Evolutionary conservation across 2,888 invertebrate species (phyloP).

Genomic region (Amphipoea oculea): DNA sequence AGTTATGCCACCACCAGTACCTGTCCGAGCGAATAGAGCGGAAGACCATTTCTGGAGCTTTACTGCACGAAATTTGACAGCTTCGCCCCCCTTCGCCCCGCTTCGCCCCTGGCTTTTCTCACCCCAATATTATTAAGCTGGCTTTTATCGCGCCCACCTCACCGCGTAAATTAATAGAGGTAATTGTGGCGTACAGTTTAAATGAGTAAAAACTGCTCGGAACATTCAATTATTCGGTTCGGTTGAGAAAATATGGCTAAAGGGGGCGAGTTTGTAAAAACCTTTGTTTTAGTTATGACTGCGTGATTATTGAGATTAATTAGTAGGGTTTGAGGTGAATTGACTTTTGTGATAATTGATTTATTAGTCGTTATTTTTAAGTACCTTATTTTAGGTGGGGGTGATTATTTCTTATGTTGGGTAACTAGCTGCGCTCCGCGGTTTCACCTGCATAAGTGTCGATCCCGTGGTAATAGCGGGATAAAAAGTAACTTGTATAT

Average conservation of each 20-base stretch:
- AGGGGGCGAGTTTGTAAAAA: conserved; percentile 49
- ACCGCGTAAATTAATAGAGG: conserved; percentile 79
- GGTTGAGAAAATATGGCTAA: conserved; percentile 60
- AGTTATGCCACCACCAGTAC: conserved; percentile 70
- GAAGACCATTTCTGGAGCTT: conserved; percentile 80
- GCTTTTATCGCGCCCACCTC: conserved; percentile 80
- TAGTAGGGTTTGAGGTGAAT: conserved; percentile 24
- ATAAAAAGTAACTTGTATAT: too few species aligned
- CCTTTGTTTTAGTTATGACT: conserved; percentile 57
- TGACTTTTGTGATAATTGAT: conserved; percentile 3
- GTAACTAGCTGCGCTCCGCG: background rate
- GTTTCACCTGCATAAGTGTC: too few species aligned
- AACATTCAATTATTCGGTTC: conserved; percentile 70
- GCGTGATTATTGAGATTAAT: conserved; percentile 54
- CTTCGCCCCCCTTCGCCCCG: conserved; percentile 59
- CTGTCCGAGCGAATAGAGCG: conserved; percentile 71
- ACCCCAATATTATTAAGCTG: conserved; percentile 77
- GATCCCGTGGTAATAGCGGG: too few species aligned
- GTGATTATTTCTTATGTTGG: background rate
- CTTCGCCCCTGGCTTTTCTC: conserved; percentile 50
- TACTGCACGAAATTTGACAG: conserved; percentile 86
- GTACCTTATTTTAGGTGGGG: too few species aligned
- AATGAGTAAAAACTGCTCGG: conserved; percentile 75
- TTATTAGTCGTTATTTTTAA: conserved; percentile 15
- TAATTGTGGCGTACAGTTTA: conserved; percentile 75